Percentiles rank a stretch among this genome's conserved stretches.
These are phyloP conservation scores for Disparrhopalites patrizii DNA, from an alignment of 2,888 invertebrate genomes.

Conservation along the genomic window DNA sequence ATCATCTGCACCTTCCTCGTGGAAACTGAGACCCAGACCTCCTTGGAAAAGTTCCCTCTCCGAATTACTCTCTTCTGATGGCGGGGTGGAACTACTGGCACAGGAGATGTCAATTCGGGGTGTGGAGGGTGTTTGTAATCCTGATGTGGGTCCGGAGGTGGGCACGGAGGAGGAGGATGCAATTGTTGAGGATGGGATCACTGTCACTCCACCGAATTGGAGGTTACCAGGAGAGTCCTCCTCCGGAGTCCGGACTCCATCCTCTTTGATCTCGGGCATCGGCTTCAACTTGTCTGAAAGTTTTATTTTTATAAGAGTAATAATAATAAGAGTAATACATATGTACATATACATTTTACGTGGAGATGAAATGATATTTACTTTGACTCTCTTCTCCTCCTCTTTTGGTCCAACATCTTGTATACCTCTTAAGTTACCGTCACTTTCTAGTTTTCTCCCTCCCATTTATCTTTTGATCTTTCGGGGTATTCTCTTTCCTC, in stretches of 20 bases:
- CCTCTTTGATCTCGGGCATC: slow-evolving; percentile 56
- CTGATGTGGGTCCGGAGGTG: slow-evolving; percentile 42
- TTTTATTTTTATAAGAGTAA: too few species aligned
- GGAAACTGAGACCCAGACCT: slow-evolving; percentile 48
- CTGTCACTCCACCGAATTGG: slow-evolving; percentile 21
- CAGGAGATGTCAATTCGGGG: slow-evolving; percentile 85
- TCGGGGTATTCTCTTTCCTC: too few species aligned
- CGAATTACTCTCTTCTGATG: slow-evolving; percentile 62
- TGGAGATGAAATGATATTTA: too few species aligned
- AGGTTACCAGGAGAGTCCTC: slow-evolving; percentile 49
- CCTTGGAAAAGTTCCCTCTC: slow-evolving; percentile 37
- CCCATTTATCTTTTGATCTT: too few species aligned
- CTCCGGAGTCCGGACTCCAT: slow-evolving; percentile 57
- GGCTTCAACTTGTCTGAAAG: slow-evolving; percentile 28
- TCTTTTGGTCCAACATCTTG: too few species aligned
- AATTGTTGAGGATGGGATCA: slow-evolving; percentile 34
- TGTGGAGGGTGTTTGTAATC: slow-evolving; percentile 64
- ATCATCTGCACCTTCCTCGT: slow-evolving; percentile 74
- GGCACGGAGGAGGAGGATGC: slow-evolving; percentile 35
- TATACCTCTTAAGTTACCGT: too few species aligned
- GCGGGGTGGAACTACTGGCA: slow-evolving; percentile 82
- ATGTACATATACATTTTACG: too few species aligned
- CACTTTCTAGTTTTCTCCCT: too few species aligned
- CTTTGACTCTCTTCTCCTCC: too few species aligned
- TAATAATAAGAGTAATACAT: too few species aligned